phyloP scores from a whole-genome alignment of 2,888 invertebrate species.

The Meiosimyza platycephala region DNA sequence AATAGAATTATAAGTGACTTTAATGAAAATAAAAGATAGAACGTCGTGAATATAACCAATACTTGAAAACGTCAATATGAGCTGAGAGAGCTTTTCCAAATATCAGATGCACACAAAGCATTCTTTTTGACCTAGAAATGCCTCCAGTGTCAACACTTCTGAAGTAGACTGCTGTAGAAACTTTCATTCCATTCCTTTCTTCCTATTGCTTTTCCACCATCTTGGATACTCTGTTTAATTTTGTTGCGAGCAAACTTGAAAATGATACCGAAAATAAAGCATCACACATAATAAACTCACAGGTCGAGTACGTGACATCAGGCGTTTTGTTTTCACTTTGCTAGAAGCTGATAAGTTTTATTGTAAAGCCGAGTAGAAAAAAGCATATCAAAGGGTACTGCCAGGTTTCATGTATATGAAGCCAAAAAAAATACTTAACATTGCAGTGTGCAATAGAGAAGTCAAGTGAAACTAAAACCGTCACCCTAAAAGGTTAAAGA shows the following conservation, averaged over 20 bases:
- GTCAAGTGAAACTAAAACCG: not conserved
- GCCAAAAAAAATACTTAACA: not conserved
- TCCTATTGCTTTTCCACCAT: too few species aligned
- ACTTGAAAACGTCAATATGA: too few species aligned
- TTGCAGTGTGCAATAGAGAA: not conserved
- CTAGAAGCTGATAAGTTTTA: conserved; percentile 9
- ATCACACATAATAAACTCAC: not conserved
- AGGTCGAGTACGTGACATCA: not conserved
- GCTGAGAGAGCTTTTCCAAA: too few species aligned
- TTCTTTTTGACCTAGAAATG: too few species aligned
- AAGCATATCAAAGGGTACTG: not conserved
- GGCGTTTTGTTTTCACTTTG: conserved; percentile 4
- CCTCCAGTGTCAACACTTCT: too few species aligned
- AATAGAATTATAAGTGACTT: too few species aligned
- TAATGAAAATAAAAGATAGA: too few species aligned
- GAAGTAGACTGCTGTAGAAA: too few species aligned
- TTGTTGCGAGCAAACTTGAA: not conserved
- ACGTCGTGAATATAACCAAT: too few species aligned
- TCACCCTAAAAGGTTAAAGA: not conserved
- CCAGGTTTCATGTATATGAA: not conserved
- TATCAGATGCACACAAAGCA: too few species aligned
- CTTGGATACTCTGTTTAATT: too few species aligned
- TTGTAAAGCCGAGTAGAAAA: not conserved
- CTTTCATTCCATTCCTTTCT: too few species aligned
- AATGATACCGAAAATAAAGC: not conserved